Percentiles rank a stretch among this genome's conserved stretches.
These are phyloP conservation scores for Perodicticus potto DNA, from an alignment of 2,797 vertebrate genomes.

Conservation along the genomic window DNA sequence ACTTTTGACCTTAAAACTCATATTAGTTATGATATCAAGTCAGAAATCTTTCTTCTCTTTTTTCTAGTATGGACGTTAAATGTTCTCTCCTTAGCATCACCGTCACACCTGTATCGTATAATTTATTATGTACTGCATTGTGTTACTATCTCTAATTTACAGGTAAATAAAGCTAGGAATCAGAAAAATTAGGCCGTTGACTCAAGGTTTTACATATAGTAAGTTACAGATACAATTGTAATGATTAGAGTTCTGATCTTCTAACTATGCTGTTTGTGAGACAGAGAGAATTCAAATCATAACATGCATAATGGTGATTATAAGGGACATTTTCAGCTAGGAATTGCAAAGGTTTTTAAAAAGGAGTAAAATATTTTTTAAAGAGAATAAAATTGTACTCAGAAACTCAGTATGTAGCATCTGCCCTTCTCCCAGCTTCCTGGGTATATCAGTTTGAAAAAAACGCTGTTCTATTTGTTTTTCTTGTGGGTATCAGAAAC, in stretches of 20 bases:
- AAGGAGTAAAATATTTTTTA: not conserved
- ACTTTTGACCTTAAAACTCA: not conserved
- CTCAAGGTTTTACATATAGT: not conserved
- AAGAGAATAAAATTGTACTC: not conserved
- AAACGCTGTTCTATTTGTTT: conserved; percentile 61
- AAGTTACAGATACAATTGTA: not conserved
- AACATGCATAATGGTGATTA: not conserved
- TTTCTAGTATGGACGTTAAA: not conserved
- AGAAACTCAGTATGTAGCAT: not conserved
- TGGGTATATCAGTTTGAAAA: conserved; percentile 37
- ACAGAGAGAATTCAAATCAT: not conserved
- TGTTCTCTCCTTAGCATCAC: not conserved
- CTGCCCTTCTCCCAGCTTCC: conserved; percentile 1
- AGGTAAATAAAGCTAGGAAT: conserved; percentile 3
- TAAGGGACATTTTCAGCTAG: not conserved
- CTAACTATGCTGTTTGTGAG: not conserved
- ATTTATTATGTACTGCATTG: not conserved
- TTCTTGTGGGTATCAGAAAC: conserved; percentile 67
- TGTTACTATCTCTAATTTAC: not conserved
- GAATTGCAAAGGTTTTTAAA: conserved; percentile 11
- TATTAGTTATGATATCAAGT: not conserved
- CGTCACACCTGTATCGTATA: not conserved
- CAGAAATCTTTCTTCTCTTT: conserved; percentile 20
- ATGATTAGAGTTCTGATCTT: not conserved
- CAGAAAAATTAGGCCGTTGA: not conserved